phyloP scores from a whole-genome alignment of 2,113 vertebrate species.

The Polypterus bichir region DNA sequence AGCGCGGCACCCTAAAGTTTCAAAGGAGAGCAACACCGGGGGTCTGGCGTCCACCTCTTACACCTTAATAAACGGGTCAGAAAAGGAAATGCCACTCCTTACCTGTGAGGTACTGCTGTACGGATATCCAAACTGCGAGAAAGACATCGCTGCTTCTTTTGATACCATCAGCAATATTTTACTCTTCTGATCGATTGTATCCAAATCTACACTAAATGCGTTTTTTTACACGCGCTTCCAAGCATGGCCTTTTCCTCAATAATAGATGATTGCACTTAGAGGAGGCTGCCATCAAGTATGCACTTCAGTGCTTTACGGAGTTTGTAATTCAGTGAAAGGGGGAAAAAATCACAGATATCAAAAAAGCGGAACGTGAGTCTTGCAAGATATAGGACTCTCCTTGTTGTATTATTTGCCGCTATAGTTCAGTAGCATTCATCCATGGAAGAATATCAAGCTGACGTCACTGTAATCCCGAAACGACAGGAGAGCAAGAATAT shows the following conservation, averaged over 20 bases:
- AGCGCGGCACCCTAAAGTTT: too few relatives aligned
- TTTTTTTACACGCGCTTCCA: conserved; percentile 70
- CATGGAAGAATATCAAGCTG: conserved; percentile 79
- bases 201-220: conserved; percentile 71
- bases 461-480: conserved; percentile 91
- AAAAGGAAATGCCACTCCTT: conserved; percentile 37
- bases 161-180: conserved; percentile 75
- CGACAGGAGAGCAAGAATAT: conserved; percentile 57
- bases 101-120: conserved; percentile 91
- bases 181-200: conserved; percentile 72
- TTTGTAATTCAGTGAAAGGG: conserved; percentile 63
- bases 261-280: conserved; percentile 78
- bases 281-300: conserved; percentile 46
- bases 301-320: conserved; percentile 57
- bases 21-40: too few relatives aligned
- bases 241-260: conserved; percentile 69
- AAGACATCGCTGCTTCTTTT: conserved; percentile 86
- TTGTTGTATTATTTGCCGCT: conserved; percentile 83
- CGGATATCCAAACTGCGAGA: conserved; percentile 94
- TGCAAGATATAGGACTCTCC: conserved; percentile 66
- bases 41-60: too few relatives aligned
- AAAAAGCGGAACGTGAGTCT: conserved; percentile 67
- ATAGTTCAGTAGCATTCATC: conserved; percentile 78
- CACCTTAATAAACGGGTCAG: too few relatives aligned
- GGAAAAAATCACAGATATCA: conserved; percentile 41